These are phyloP conservation scores for Mobula hypostoma DNA, from an alignment of 2,113 vertebrate species.

Conservation along the genomic window DNA sequence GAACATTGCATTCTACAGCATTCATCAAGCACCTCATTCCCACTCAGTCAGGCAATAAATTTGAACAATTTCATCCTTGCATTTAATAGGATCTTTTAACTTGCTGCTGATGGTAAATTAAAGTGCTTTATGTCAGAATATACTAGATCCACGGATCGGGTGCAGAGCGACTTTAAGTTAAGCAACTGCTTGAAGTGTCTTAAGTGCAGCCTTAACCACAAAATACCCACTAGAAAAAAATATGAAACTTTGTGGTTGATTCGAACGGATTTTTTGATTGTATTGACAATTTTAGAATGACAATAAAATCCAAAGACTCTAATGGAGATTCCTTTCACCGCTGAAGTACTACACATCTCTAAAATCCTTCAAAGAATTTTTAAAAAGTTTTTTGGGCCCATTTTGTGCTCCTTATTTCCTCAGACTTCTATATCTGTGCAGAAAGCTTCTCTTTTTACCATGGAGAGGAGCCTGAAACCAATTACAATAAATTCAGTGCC, in stretches of 20 bases:
- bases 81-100: background rate
- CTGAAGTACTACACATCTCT: background rate
- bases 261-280: background rate
- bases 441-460: background rate
- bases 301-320: background rate
- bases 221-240: background rate
- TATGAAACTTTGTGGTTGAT: background rate
- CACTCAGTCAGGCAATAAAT: background rate
- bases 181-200: background rate
- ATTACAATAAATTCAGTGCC: background rate
- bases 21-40: background rate
- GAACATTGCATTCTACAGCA: background rate
- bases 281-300: background rate
- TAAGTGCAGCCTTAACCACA: background rate
- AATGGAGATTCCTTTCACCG: background rate
- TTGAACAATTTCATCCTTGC: background rate
- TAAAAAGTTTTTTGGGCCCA: background rate
- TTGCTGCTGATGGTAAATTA: constrained; percentile 1
- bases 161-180: background rate
- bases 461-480: background rate
- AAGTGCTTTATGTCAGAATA: background rate
- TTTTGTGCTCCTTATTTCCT: background rate
- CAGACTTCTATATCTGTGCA: background rate
- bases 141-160: background rate
- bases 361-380: background rate